Evolutionary conservation across 1,140 invertebrate genomes (phyloP), one percentile per base, ranked within the genome.

Genomic region (Drosophila lacertosa): DNA sequence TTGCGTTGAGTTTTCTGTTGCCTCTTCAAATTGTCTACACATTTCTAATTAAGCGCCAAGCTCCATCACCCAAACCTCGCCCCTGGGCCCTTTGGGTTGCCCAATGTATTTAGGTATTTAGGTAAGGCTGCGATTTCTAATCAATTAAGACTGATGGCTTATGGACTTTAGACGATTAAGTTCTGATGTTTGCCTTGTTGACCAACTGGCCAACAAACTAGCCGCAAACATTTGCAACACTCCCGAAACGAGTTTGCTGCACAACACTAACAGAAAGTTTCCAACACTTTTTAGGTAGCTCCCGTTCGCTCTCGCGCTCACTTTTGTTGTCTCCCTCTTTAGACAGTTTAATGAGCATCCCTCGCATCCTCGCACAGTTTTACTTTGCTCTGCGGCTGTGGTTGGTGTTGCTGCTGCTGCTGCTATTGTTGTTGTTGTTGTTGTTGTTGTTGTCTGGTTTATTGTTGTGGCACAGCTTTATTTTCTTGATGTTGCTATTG

Each of bases 21-120:
- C 44, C 72, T 73, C 50, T 68, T 83, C 65, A 83, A 82, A 78
- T 83, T 83, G 66, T 78, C 66, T 75, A 58, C 77, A 76, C 67
- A 84, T 59, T 59, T 54, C 57, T 77, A 79, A 84, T 86, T 86
- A 60, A 55, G 44, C n/a, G 29, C 29, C 11, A 29, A 4, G 11
- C 20, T 11, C 29, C 40, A 20, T 37, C 18, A 22, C 11, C 16
- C 42, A 22, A 3, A 11, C 20, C 33, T 13, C 22, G n/a, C 1
- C 24, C 6, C 11, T 10, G 15, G 24, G 24, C 26, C 7, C 11
- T 81, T 67, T 51, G 32, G 13, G 47, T 33, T 60, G 62, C 57
- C 76, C 76, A 73, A 64, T 57, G 45, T 37, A 24, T 70, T 60
- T 65, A 9, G 13, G 7, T 7, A 35, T 18, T 51, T 53, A n/a